Base-by-base conservation (phyloP, 1,140 invertebrate genomes). In the Drosophila seguyi region DNA sequence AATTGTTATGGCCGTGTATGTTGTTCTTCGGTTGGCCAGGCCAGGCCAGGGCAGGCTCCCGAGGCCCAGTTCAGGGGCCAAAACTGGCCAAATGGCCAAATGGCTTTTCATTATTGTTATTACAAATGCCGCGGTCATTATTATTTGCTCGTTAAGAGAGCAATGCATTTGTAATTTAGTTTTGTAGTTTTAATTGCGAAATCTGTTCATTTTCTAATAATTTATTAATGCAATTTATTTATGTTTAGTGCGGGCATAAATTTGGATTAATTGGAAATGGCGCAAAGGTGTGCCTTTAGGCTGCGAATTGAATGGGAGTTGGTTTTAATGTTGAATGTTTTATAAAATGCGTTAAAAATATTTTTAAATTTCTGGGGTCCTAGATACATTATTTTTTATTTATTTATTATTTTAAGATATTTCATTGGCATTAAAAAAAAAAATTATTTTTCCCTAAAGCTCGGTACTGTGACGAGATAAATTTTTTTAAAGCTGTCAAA, bases 111-210 rank as follows among this genome's bases (percentile, higher is more conserved):
- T 90, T 90, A 90, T 90, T 90, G 81, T 90, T 90, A 90, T 90
- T 90, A 90, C 85, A 88, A 88, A 88, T 90, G 85, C 85, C 59
- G 85, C 60, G 81, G 78, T 79, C 85, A 88, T 88, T 88, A 88
- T 88, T 88, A 88, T 88, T 88, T 88, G 85, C 85, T 88, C 73
- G 85, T 88, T 88, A 90, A 80, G 50, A 36, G 34, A 36, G 78
- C 83, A 76, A 90, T 90, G 85, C 85, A 90, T 90, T 90, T 90
- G 85, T 90, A 90, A 90, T 85, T 85, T 90, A 90, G 85, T 90
- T 90, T 90, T 90, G 85, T 90, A 90, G 78, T 90, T 90, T 90
- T 90, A 90, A 90, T 90, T 90, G 86, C 85, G 76, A 81, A 90
- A 77, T 84, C 78, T 81, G 74, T 90, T 90, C 81, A 90, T 90